Evolutionary conservation across 2,113 vertebrate species (phyloP), one percentile per base, ranked within the genome.

Genomic region (Sinosuthora webbiana): DNA sequence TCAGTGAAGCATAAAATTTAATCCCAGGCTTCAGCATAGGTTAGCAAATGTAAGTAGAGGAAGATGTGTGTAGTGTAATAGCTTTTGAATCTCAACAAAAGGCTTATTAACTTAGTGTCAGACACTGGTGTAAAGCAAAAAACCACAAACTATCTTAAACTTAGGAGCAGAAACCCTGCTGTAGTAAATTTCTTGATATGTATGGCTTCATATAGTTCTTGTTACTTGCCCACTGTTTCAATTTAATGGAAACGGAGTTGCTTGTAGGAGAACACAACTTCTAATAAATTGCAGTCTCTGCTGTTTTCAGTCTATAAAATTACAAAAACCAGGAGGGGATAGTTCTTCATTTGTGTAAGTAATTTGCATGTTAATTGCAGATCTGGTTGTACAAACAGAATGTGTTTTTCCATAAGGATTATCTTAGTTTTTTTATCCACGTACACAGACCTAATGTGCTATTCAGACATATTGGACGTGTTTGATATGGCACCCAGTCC

Each of bases 1-100:
- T 97, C 94, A 94, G 20, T 5, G 92, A 97, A 94, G 93, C 95
- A 37, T 96, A 96, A 97, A 93, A 95, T 97, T 97, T 95, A 96
- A 96, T 97, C 96, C 96, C 57, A 59, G 62, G 65, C 68, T 60
- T 86, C 77, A 39, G 68, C 11, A 4, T 89, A 83, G 77, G 73
- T 92, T 94, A 88, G 87, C 87, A 93, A 94, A 95, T 94, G 37
- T 87, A 63, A 49, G 62, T 80, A 74, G 88, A 75, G 83, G 87
- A 96, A 95, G 93, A 96, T 91, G 92, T 77, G 76, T 96, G 92
- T 92, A 95, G 83, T 67, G 75, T 92, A 91, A 79, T 93, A 79
- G 88, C 88, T 96, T 97, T 95, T 96, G 96, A 96, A 94, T 93
- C 89, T 73, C 91, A 76, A 78, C 92, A 85, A 96, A 93, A 93